Evolutionary conservation across 1,140 invertebrate genomes (phyloP).

Genomic region (Temnothorax nylanderi): DNA sequence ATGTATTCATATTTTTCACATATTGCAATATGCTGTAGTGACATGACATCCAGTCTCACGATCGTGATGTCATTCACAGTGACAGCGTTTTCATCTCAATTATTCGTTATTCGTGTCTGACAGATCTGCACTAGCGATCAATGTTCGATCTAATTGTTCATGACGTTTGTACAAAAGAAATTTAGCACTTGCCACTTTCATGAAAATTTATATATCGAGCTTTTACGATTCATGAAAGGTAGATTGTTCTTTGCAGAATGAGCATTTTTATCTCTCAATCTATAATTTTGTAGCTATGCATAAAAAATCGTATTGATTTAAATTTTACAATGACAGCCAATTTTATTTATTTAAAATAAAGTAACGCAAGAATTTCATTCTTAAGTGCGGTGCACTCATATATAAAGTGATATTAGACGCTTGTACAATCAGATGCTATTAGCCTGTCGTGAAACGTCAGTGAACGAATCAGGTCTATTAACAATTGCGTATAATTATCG

Average conservation of each 20-base stretch:
- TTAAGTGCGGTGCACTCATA: neutral
- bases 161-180: constrained; percentile 35
- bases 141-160: constrained; percentile 55
- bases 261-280: neutral
- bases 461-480: constrained; percentile 2
- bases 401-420: neutral
- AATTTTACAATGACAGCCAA: neutral
- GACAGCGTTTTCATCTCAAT: constrained; percentile 59
- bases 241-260: neutral
- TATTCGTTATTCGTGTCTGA: constrained; percentile 52
- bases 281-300: neutral
- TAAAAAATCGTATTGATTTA: neutral
- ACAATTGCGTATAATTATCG: neutral
- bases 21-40: constrained; percentile 28
- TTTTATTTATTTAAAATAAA: neutral
- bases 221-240: constrained; percentile 13
- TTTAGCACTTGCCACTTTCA: constrained; percentile 25
- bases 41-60: constrained; percentile 22
- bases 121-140: constrained; percentile 50
- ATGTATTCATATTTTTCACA: constrained; percentile 15
- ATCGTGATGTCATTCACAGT: constrained; percentile 53
- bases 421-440: neutral
- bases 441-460: neutral
- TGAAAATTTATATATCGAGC: constrained; percentile 30
- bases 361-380: neutral